Percentiles rank a stretch among this genome's conserved stretches.
Conservation (phyloP, 1,140 invertebrate species). For the Drosophila kikkawai region DNA sequence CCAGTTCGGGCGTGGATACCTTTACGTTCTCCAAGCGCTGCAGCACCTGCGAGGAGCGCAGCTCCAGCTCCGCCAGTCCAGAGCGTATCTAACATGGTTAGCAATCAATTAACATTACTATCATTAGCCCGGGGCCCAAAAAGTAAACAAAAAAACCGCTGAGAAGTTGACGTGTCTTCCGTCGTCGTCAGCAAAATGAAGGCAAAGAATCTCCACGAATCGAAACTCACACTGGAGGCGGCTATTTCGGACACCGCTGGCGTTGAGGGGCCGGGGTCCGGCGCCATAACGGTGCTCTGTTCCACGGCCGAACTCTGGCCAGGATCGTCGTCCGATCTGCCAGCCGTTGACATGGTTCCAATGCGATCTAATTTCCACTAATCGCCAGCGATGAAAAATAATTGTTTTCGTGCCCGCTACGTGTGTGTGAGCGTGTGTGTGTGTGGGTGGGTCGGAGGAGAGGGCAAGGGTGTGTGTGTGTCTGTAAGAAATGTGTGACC, state of each 20-base stretch:
- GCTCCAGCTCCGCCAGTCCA: slow-evolving; percentile 79
- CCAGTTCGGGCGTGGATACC: slow-evolving; percentile 9
- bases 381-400: slow-evolving; percentile 41
- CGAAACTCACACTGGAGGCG: slow-evolving; percentile 59
- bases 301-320: slow-evolving; percentile 32
- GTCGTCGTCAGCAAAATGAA: slow-evolving; percentile 63
- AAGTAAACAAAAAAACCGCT: slow-evolving; percentile 15
- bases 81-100: slow-evolving; percentile 73
- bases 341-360: slow-evolving; percentile 68
- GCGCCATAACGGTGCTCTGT: slow-evolving; percentile 19
- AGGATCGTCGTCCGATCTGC: slow-evolving; percentile 65
- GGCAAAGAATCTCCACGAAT: slow-evolving; percentile 16
- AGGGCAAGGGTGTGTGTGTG: slow-evolving; percentile 15
- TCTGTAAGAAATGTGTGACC: slow-evolving; percentile 15
- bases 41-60: slow-evolving; percentile 78
- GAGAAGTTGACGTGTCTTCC: slow-evolving; percentile 51
- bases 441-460: slow-evolving; percentile 16
- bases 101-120: slow-evolving; percentile 14
- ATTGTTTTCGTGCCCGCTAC: slow-evolving; percentile 43
- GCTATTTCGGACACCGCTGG: slow-evolving; percentile 61
- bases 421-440: slow-evolving; percentile 12
- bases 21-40: slow-evolving; percentile 82
- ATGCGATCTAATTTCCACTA: slow-evolving; percentile 28
- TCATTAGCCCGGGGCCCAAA: not conserved
- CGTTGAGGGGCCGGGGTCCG: slow-evolving; percentile 32